Conservation (phyloP, 2,113 vertebrate genomes). For the Callorhinus ursinus region DNA sequence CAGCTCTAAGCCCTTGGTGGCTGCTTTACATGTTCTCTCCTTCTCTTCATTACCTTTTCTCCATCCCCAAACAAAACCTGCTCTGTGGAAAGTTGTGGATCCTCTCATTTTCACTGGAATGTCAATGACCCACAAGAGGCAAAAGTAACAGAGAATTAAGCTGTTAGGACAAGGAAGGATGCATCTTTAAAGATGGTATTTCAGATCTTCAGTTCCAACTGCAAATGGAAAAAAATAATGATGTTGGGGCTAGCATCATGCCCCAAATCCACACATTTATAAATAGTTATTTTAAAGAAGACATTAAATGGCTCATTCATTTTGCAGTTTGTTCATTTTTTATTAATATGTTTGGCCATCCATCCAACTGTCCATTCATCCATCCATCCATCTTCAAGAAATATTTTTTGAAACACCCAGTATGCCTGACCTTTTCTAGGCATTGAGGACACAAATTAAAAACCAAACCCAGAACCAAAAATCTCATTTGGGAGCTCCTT, state of each 20-base stretch:
- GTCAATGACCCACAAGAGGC: not conserved
- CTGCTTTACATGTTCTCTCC: not conserved
- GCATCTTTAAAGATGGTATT: not conserved
- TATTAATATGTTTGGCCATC: not conserved
- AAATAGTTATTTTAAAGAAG: not conserved
- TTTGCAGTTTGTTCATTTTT: not conserved
- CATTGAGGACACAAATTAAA: not conserved
- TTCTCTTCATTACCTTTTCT: not conserved
- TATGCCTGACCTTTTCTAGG: not conserved
- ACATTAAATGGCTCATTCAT: not conserved
- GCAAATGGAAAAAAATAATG: not conserved
- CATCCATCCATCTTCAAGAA: not conserved
- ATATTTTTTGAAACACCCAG: not conserved
- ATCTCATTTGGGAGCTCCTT: not conserved
- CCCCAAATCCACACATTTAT: not conserved
- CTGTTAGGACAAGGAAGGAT: not conserved
- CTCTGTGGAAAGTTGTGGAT: not conserved
- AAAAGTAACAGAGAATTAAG: not conserved
- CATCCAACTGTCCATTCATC: not conserved
- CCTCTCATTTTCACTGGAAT: not conserved
- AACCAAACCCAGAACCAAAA: not conserved
- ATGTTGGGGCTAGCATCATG: not conserved
- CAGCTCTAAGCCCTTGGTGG: not conserved
- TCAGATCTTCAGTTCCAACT: not conserved
- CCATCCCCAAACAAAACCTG: not conserved